A percentile compares a stretch with the other conserved stretches of the same genome.
phyloP scores from a whole-genome alignment of 2,888 invertebrate species.

The Patella pellucida region DNA sequence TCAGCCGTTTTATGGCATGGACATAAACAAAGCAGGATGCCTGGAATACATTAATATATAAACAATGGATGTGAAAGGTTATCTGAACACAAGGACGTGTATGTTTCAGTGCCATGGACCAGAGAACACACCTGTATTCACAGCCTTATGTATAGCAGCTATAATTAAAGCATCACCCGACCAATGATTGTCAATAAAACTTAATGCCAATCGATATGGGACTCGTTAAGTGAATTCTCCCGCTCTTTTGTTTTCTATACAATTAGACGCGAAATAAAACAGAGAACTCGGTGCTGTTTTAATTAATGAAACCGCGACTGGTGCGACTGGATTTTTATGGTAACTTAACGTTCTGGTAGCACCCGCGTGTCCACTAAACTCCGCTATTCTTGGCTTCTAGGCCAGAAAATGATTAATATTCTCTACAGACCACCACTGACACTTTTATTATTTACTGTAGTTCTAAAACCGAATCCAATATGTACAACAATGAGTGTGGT shows the following conservation, averaged over 20 bases:
- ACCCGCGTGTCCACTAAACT: constrained; percentile 1
- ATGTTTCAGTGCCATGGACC: no score
- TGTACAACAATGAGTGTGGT: no score
- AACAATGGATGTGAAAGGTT: no score
- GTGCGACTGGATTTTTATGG: constrained; percentile 1
- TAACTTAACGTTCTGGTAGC: background rate
- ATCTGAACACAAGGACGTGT: no score
- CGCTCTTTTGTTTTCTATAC: constrained; percentile 1
- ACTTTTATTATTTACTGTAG: constrained; percentile 7
- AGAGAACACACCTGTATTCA: no score
- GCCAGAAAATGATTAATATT: constrained; percentile 1
- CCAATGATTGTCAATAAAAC: background rate
- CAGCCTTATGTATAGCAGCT: background rate
- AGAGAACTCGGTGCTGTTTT: background rate
- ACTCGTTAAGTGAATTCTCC: constrained; percentile 3
- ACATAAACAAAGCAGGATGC: no score
- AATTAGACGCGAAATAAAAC: constrained; percentile 7
- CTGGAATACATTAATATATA: no score
- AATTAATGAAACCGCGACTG: constrained; percentile 9
- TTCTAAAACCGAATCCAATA: constrained; percentile 3
- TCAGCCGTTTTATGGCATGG: no score
- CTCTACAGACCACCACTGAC: background rate
- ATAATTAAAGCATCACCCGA: background rate
- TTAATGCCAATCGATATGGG: background rate
- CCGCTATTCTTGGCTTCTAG: background rate